Evolutionary conservation across 2,113 vertebrate genomes (phyloP).

Genomic region (Orcinus orca): DNA sequence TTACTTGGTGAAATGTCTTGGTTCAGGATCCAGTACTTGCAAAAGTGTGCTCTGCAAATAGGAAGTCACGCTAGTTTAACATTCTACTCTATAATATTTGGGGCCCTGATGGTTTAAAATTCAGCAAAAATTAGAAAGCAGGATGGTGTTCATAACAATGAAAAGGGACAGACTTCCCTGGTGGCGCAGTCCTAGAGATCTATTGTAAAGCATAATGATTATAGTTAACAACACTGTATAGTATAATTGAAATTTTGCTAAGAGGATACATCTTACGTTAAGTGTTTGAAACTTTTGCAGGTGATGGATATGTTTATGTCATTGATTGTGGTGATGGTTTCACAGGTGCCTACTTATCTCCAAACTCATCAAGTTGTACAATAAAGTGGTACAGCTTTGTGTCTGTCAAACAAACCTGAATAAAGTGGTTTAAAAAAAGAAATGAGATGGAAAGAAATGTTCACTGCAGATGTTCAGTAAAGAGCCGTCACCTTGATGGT

Average conservation of each 20-base stretch:
- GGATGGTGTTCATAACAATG: background rate
- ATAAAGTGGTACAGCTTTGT: background rate
- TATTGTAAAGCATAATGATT: too few species aligned
- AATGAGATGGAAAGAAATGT: background rate
- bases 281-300: background rate
- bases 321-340: too few species aligned
- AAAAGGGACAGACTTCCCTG: background rate
- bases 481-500: background rate
- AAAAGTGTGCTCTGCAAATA: background rate
- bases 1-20: accelerated
- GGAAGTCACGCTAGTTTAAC: background rate
- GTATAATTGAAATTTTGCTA: background rate
- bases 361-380: too few species aligned
- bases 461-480: background rate
- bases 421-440: background rate
- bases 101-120: background rate
- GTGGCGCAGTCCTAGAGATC: background rate
- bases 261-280: background rate
- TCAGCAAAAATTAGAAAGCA: background rate
- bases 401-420: too few species aligned
- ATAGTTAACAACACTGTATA: accelerated
- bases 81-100: too few species aligned
- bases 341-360: accelerated
- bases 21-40: background rate
- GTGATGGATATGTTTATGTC: background rate